These are phyloP conservation scores for Pseudomyrmex gracilis DNA, from an alignment of 1,140 invertebrate species.

Conservation along the genomic window DNA sequence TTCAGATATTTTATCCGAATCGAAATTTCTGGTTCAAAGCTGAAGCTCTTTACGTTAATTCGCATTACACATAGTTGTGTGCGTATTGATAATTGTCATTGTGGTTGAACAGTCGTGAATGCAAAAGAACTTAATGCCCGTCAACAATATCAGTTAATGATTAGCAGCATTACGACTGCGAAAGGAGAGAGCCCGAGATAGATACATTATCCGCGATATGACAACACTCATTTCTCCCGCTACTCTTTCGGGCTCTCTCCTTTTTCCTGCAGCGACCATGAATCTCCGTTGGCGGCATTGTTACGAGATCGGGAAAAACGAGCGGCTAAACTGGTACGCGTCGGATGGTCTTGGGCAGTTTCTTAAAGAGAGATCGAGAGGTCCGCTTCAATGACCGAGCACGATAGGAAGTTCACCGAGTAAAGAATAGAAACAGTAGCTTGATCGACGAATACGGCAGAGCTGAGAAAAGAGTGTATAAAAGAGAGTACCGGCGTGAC, in stretches of 20 bases:
- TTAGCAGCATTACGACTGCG: slow-evolving; percentile 28
- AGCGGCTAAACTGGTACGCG: slow-evolving; percentile 57
- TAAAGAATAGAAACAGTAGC: slow-evolving; percentile 60
- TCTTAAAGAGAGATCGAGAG: slow-evolving; percentile 55
- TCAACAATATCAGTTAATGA: slow-evolving; percentile 39
- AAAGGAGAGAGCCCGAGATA: slow-evolving; percentile 1
- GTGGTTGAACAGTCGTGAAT: slow-evolving; percentile 32
- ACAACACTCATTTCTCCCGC: slow-evolving; percentile 49
- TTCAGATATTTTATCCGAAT: neutral
- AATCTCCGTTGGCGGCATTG: slow-evolving; percentile 68
- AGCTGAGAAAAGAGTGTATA: neutral
- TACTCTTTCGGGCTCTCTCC: slow-evolving; percentile 25
- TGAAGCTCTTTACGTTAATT: neutral
- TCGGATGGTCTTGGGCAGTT: slow-evolving; percentile 58
- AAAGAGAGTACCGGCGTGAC: slow-evolving; percentile 1
- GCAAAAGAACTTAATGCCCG: slow-evolving; percentile 29
- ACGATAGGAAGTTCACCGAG: slow-evolving; percentile 45
- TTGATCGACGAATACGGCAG: slow-evolving; percentile 28
- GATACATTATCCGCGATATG: slow-evolving; percentile 51
- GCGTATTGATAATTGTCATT: neutral
- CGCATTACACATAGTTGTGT: neutral
- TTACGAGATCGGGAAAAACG: slow-evolving; percentile 65
- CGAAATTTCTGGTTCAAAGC: neutral
- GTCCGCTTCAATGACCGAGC: slow-evolving; percentile 58
- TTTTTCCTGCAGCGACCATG: slow-evolving; percentile 53